Evolutionary conservation across 35 echinoderm and acorn worm species (phyloP).

Genomic region (Stichopus chloronotus): DNA sequence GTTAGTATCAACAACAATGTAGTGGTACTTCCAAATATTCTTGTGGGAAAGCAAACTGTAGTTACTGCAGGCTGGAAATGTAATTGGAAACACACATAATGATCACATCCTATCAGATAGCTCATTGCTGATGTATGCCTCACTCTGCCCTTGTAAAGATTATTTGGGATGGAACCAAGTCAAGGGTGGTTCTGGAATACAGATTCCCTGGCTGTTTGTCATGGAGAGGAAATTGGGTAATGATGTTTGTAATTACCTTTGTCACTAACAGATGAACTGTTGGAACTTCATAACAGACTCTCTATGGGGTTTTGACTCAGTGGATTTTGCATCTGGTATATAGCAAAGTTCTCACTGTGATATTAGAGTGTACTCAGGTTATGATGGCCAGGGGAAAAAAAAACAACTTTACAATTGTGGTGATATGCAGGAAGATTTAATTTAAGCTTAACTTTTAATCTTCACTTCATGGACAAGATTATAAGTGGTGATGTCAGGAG

Average conservation of each 20-base stretch:
- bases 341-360: too few species aligned
- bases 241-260: conserved; percentile 32
- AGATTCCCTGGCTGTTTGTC: background rate
- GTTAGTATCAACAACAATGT: too few species aligned
- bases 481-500: background rate
- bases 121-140: background rate
- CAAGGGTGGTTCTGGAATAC: conserved; percentile 14
- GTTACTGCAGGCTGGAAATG: background rate
- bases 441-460: background rate
- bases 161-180: background rate
- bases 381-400: background rate
- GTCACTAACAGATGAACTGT: background rate
- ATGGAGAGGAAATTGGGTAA: conserved; percentile 27
- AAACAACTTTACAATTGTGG: background rate
- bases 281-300: too few species aligned
- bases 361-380: too few species aligned
- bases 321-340: too few species aligned
- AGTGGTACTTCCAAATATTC: too few species aligned
- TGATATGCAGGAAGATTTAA: background rate
- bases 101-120: background rate
- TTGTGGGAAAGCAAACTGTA: too few species aligned
- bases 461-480: background rate
- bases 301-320: too few species aligned
- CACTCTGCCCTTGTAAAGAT: background rate
- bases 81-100: background rate